phyloP scores from a whole-genome alignment of 2,113 vertebrate species.

The Prolemur simus region DNA sequence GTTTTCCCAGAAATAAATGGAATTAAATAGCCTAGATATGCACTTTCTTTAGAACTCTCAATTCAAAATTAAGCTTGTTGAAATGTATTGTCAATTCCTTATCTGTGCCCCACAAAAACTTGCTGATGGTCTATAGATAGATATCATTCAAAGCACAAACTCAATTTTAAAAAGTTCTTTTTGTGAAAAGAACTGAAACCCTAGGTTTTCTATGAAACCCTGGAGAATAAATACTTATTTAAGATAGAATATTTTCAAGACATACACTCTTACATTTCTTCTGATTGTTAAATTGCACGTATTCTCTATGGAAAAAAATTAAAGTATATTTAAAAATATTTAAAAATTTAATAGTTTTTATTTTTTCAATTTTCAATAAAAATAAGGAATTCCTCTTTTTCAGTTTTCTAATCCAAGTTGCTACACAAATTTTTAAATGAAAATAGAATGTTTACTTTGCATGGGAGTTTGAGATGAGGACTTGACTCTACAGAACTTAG shows the following conservation, averaged over 20 bases:
- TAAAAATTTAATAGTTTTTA: neutral
- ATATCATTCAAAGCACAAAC: constrained; percentile 24
- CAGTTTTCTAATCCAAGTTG: neutral
- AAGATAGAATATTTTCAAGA: neutral
- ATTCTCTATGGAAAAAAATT: neutral
- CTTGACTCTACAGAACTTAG: neutral
- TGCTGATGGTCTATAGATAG: constrained; percentile 12
- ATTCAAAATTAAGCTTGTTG: constrained; percentile 50
- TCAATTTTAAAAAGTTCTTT: neutral
- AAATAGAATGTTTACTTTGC: neutral
- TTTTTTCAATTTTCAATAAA: neutral
- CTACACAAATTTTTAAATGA: neutral
- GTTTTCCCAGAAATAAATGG: constrained; percentile 46
- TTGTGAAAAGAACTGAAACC: neutral
- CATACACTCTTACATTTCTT: neutral
- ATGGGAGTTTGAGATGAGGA: neutral
- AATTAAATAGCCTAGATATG: neutral
- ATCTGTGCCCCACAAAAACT: neutral
- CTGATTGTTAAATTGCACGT: neutral
- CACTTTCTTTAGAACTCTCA: constrained; percentile 5
- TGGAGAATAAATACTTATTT: neutral
- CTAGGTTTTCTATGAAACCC: neutral
- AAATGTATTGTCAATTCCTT: constrained; percentile 57
- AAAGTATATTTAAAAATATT: neutral
- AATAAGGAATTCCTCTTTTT: neutral